phyloP scores from a whole-genome alignment of 2,797 vertebrate genomes.

The Geotria australis region DNA sequence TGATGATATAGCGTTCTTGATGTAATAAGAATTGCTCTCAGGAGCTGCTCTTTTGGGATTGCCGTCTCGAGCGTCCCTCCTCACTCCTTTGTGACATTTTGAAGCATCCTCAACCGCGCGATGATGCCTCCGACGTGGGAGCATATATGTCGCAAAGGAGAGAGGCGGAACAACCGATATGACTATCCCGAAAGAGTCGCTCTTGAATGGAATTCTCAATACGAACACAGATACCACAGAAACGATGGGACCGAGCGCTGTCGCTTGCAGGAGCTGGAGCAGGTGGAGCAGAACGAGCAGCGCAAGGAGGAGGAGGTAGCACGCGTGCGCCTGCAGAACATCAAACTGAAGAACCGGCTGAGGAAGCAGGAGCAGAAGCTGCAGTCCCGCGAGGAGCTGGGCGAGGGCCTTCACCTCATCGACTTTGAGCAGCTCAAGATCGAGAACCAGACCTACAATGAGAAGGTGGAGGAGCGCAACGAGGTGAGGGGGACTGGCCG shows the following conservation, averaged over 20 bases:
- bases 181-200: too few species aligned
- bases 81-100: too few species aligned
- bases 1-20: too few species aligned
- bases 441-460: slow-evolving; percentile 16
- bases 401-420: slow-evolving; percentile 8
- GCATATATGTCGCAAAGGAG: too few species aligned
- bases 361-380: slow-evolving; percentile 9
- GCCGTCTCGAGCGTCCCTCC: too few species aligned
- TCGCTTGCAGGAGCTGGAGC: slow-evolving; percentile 8
- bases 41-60: too few species aligned
- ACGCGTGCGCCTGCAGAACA: slow-evolving; percentile 14
- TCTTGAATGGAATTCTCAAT: too few species aligned
- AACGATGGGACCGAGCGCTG: slow-evolving; percentile 1
- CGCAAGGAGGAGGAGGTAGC: slow-evolving; percentile 13
- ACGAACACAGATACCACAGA: too few species aligned
- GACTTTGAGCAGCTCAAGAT: slow-evolving; percentile 22
- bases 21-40: too few species aligned
- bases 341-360: slow-evolving; percentile 15
- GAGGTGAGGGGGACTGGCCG: slow-evolving; percentile 1
- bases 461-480: slow-evolving; percentile 12
- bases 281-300: slow-evolving; percentile 9
- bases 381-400: slow-evolving; percentile 6
- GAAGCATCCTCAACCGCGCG: too few species aligned
- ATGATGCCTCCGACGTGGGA: too few species aligned
- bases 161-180: too few species aligned